These are phyloP conservation scores for Drosophila acutilabella DNA, from an alignment of 2,888 invertebrate species.

Conservation along the genomic window DNA sequence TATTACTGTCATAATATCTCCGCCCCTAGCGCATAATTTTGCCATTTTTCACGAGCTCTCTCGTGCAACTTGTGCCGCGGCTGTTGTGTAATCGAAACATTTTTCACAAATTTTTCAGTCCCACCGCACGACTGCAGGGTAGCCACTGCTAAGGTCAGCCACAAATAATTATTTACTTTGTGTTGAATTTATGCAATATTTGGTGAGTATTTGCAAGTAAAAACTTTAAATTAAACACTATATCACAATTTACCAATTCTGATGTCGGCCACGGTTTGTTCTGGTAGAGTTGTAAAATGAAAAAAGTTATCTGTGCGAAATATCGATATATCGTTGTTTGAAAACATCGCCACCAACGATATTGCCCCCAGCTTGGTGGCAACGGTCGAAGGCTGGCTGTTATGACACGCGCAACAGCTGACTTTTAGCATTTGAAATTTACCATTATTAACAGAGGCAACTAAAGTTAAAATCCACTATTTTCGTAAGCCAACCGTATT, in stretches of 20 bases:
- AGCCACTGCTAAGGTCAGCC: not conserved
- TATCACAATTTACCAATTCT: constrained; percentile 53
- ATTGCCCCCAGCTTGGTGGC: too few relatives aligned
- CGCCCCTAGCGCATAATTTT: constrained; percentile 38
- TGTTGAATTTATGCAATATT: not conserved
- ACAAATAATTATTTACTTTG: not conserved
- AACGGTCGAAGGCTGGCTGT: too few relatives aligned
- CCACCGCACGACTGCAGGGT: not conserved
- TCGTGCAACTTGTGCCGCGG: constrained; percentile 25
- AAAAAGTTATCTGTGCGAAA: not conserved
- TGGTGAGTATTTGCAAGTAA: not conserved
- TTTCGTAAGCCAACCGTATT: too few relatives aligned
- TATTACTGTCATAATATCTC: constrained; percentile 4
- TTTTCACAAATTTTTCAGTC: constrained; percentile 25
- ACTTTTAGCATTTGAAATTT: too few relatives aligned
- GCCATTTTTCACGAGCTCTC: constrained; percentile 43
- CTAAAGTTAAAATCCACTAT: too few relatives aligned
- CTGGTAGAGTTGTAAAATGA: constrained; percentile 22
- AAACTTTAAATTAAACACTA: constrained; percentile 29
- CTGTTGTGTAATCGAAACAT: constrained; percentile 68
- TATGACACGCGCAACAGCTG: too few relatives aligned
- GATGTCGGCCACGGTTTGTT: constrained; percentile 45
- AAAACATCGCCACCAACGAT: not conserved
- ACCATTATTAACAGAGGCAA: too few relatives aligned
- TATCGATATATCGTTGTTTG: not conserved